Evolutionary conservation across 2,797 vertebrate genomes (phyloP), one percentile per base, ranked within the genome.

Genomic region (Denticeps clupeoides): DNA sequence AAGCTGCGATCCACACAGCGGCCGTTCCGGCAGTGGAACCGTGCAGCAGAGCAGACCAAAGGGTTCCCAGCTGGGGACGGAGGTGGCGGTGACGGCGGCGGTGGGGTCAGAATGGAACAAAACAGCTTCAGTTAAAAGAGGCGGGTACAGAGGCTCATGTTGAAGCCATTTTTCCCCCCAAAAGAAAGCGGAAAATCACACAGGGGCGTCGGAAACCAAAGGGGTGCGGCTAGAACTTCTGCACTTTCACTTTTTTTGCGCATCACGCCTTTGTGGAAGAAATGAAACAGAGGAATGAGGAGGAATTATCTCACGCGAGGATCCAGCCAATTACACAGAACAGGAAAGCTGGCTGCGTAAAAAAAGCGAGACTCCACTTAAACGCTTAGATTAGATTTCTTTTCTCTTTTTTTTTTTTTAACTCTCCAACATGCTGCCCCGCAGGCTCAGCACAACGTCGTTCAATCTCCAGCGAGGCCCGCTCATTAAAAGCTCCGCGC

Each of bases 1-100:
- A 98, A 98, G 71, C 94, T 97, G 68, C 89, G 91, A 73, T 98
- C 92, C 5, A 98, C 87, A 73, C 94, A 98, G 37, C 90, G 87
- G 11, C 91, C 91, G 1, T 97, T 98, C 57, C 78, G 83, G 65
- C 94, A 98, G 77, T 91, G 93, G 78, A 96, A 98, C 49, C 94
- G 87, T 43, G 88, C 80, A 2, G 90, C 87, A 0, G 91, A 93
- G 70, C 94, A 98, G 33, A 97, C 82, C 68, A 91, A 65, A 6
- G 94, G 92, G 69, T 96, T 93, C 41, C 86, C 86, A 50, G 90
- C 90, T 91, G 79, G 23, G 47, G 9, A 37, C 11, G 15, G 11
- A 26, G 16, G 50, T 15, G 64, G 28, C 61, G 47, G 27, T 54
- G 41, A 50, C 37, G 5, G 5, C 13, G 27, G 4, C 10, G 4